Evolutionary conservation across 2,113 vertebrate species (phyloP), one percentile per base, ranked within the genome.

Genomic region (Eudorcas thomsonii): DNA sequence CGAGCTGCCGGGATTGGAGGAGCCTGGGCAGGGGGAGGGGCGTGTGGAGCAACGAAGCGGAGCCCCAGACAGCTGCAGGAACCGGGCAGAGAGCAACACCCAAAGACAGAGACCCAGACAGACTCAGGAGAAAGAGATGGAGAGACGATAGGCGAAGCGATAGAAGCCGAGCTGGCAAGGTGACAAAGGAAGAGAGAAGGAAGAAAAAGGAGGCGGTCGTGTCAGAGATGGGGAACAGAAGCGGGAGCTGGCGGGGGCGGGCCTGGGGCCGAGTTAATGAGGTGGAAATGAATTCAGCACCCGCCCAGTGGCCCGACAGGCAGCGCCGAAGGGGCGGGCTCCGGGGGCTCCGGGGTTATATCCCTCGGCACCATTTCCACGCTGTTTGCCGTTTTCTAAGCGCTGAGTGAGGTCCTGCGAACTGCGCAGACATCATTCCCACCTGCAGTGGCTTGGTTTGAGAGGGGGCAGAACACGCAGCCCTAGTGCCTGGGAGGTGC

Each of bases 271-370:
- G 93, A 71, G 90, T 82, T 94, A 96, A 94, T 87, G 96, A 89
- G 91, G 82, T 97, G 97, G 89, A 93, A 96, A 96, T 84, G 80
- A 89, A 90, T 96, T 91, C 94, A 43, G 86, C 62, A 74, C 92
- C 3, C 11, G 82, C 94, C 91, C 92, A 6, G 86, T 5, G n/a
- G 87, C 88, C 64, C 80, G 17, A 16, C 43, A 2, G 57, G 88
- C 87, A 43, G 95, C n/a, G 25, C 77, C 16, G 4, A 62, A 60
- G 54, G 39, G 74, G 96, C 43, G 43, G 94, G 81, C 85, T 57
- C 59, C 26, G 5, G 21, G 33, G 39, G 16, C 48, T 33, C 2
- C 87, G 11, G 77, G 62, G 7, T 64, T 55, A 2, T 4, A 10
- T 36, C 30, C 4, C 52, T 60, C 83, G 17, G 62, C 39, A 39